Base-by-base conservation (phyloP, 2,888 invertebrate species). In the Cybosia mesomella region DNA sequence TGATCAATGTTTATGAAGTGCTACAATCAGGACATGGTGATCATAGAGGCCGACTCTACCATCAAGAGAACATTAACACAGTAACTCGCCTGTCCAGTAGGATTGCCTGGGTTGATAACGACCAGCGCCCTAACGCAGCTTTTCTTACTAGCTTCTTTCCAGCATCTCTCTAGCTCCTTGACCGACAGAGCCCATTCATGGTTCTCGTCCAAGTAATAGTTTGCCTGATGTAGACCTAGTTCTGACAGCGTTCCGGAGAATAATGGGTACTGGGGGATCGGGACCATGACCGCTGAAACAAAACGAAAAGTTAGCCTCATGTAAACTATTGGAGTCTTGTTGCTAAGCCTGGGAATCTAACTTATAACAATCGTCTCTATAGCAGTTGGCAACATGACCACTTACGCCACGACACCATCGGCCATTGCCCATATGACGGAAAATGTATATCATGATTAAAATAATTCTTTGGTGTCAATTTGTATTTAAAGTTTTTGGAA, bases 91-190 rank as follows among this genome's bases (percentile, higher is more conserved):
- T 97, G 97, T n/a, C 99, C 99, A 24, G 99, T 99, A 13, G 99
- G 99, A 92, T 99, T 99, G 67, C 99, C 99, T 0, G 99, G 99
- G 93, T 99, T 99, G 82, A 99, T 99, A 60, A 99, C 96, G 21
- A 98, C 98, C 59, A 99, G 95, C 0, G 97, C 98, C 64, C 98
- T 95, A 0, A 98, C 98, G 71, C 95, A 94, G 87, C 96, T 96
- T 0, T 83, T 83, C 70, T 95, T 93, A 49, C 95, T 95, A 0
- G 97, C 96, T 81, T 97, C 97, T 0, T 43, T 92, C 93, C 71
- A 97, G 91, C 32, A 89, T 60, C 98, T 95, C 87, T 98, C 96
- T 76, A 99, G 90, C 92, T 99, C 99, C 0, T 91, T 79, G 2
- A 96, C 91, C 77, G 97, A 96, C 78, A 99, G 90, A 0, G 97